Base-by-base conservation (phyloP, 1,140 invertebrate species). In the Halyomorpha halys region DNA sequence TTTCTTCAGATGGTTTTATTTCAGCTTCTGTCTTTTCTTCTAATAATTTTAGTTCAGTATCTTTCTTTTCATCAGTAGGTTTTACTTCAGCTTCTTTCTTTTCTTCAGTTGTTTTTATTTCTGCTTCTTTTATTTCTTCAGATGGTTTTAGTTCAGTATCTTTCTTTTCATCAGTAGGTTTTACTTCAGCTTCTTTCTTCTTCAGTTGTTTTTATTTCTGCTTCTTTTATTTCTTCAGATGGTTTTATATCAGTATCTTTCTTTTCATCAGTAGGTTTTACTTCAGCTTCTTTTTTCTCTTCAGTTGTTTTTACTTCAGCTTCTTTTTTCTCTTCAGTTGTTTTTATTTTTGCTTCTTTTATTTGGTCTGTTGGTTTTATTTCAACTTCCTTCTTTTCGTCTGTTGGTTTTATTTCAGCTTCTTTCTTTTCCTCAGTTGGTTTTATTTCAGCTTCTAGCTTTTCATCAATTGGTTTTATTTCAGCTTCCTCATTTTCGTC, bases 401-500 rank as follows among this genome's bases (percentile, higher is more conserved):
- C 64, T 30, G 60, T 62, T 51, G 49, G 65, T 68, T 53, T 63
- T 62, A 54, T 23, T 44, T 65, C 44, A 39, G 13, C 21, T 51
- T 19, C n/a, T 18, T 66, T 65, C 27, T 19, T 23, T 1, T 45
- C 60, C 45, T 44, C 15, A 5, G 14, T 53, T 63, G 15, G 14
- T 4, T 23, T 23, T 56, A 27, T 23, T 44, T 69, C 63, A 64
- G 59, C 45, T 21, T 14, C 25, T 44, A 27, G 19, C 59, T 44
- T 19, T n/a, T 39, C 34, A 23, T 21, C 25, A 47, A 63, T 21
- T 14, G 69, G 75, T 73, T 47, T 73, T 65, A n/a, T n/a, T n/a
- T n/a, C n/a, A n/a, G n/a, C n/a, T n/a, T n/a, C n/a, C n/a, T n/a
- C n/a, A n/a, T n/a, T n/a, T n/a, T n/a, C n/a, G n/a, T n/a, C n/a